A percentile compares a stretch with the other conserved stretches of the same genome.
phyloP scores from a whole-genome alignment of 1,140 invertebrate species.

The Samia ricini region DNA sequence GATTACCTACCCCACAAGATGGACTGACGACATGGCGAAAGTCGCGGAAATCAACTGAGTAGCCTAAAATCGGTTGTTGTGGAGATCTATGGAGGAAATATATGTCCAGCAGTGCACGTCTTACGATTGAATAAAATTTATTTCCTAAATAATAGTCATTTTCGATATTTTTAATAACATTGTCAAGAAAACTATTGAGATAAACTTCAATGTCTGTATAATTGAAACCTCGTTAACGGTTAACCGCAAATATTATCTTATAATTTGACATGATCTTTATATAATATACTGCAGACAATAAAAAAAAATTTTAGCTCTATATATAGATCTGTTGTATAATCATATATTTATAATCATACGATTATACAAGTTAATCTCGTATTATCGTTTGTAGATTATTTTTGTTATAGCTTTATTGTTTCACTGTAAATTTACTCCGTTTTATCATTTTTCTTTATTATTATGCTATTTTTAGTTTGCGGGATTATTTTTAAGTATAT shows the following conservation, averaged over 20 bases:
- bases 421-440: background rate
- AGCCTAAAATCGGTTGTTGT: too few species aligned
- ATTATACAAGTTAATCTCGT: background rate
- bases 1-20: too few species aligned
- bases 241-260: background rate
- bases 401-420: background rate
- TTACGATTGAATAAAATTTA: too few species aligned
- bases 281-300: background rate
- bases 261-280: background rate
- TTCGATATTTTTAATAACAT: too few species aligned
- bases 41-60: too few species aligned
- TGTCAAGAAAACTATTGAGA: background rate
- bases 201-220: background rate
- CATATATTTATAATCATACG: background rate
- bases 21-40: too few species aligned
- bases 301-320: background rate
- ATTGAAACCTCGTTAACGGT: background rate
- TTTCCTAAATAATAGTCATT: too few species aligned
- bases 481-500: background rate
- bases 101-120: too few species aligned
- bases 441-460: background rate
- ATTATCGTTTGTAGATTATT: background rate
- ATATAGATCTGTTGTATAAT: background rate
- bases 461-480: background rate
- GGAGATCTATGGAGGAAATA: too few species aligned